Conservation (phyloP, 2,113 vertebrate species). For the Panurus biarmicus region DNA sequence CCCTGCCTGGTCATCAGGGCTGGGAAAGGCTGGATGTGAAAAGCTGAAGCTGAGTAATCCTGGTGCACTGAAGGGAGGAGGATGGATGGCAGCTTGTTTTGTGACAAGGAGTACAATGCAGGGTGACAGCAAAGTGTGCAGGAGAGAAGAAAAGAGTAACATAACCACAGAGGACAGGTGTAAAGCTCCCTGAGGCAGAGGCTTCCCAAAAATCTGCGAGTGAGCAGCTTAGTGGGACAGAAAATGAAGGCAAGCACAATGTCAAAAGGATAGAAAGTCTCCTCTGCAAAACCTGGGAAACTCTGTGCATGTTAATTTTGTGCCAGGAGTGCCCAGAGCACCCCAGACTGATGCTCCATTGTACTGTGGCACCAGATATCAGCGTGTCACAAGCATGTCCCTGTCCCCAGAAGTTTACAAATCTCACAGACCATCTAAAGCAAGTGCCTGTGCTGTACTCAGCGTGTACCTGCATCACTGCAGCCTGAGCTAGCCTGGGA, state of each 20-base stretch:
- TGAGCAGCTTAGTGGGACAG: background rate
- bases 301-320: background rate
- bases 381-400: accelerated
- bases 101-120: background rate
- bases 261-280: background rate
- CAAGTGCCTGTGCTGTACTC: background rate
- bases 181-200: background rate
- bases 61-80: background rate
- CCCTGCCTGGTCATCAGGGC: background rate
- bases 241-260: background rate
- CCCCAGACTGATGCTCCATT: background rate
- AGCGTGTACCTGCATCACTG: accelerated
- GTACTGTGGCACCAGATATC: background rate
- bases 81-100: background rate
- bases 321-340: background rate
- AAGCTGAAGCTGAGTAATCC: background rate
- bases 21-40: background rate
- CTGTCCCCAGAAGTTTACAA: background rate
- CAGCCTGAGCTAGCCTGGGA: background rate
- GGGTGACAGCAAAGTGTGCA: background rate
- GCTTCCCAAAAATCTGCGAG: background rate
- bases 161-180: background rate
- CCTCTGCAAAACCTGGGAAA: background rate
- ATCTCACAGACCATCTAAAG: background rate
- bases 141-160: background rate